Evolutionary conservation across 2,888 invertebrate genomes (phyloP), one percentile per base, ranked within the genome.

Genomic region (Linyphia triangularis): DNA sequence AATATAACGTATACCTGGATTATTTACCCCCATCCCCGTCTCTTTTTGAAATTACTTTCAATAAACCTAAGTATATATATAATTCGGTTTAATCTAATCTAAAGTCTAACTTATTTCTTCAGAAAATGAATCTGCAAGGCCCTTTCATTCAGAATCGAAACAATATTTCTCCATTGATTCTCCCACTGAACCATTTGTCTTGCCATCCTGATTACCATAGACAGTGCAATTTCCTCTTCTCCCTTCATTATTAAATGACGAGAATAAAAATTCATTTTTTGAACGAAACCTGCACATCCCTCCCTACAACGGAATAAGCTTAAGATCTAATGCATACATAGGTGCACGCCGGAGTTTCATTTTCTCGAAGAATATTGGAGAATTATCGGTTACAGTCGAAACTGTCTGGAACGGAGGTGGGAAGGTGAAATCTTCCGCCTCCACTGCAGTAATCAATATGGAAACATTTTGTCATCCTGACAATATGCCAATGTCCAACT

Each of bases 401-500:
- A 33, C 5, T 33, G 33, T 33, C 5, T 33, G 33, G 9, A 33
- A n/a, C n/a, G n/a, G n/a, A n/a, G 9, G 33, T 9, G 33, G 33
- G 33, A 9, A 9, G 9, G 33, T 9, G 9, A 9, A 33, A 33
- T 33, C 51, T 13, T 51, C 13, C 13, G 51, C 13, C 13, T 10
- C 63, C 28, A 61, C 26, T 16, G 40, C 26, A 26, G 19, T 65
- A 40, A 85, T 85, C 85, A 85, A 85, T 85, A 85, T 70, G 63
- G 61, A 79, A 85, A 85, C 85, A 85, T 85, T 85, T 88, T 88
- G 86, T 88, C 86, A 88, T 88, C 65, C 81, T 88, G 81, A 88
- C 86, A 88, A 51, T 26, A 13, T 28, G 65, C 72, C 73, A 65
- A 72, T 33, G 37, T 43, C 75, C 22, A 88, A 79, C 73, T 51